phyloP scores from a whole-genome alignment of 2,797 vertebrate genomes.

The Hoplostethus atlanticus region DNA sequence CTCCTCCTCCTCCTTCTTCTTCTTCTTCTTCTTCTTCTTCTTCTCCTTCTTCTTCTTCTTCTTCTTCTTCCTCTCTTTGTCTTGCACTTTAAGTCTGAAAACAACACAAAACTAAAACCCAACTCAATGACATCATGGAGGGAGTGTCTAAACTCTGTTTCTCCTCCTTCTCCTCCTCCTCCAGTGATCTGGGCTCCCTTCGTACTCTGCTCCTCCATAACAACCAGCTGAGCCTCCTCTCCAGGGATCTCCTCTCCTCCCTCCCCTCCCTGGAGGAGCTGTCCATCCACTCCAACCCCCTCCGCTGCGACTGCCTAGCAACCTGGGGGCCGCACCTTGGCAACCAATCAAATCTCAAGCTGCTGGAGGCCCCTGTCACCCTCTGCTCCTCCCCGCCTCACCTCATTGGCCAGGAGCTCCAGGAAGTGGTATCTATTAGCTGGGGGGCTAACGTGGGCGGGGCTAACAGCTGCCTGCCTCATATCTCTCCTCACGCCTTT shows the following conservation, averaged over 20 bases:
- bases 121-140: not conserved
- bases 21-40: not conserved
- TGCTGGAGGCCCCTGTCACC: conserved; percentile 84
- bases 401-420: conserved; percentile 79
- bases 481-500: conserved; percentile 81
- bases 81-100: too few relatives aligned
- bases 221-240: conserved; percentile 84
- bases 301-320: conserved; percentile 87
- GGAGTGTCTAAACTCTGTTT: not conserved
- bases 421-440: conserved; percentile 76
- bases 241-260: conserved; percentile 59
- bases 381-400: conserved; percentile 82
- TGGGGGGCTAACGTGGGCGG: conserved; percentile 65
- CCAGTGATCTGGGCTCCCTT: conserved; percentile 76
- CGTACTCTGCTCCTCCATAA: conserved; percentile 84
- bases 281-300: conserved; percentile 85
- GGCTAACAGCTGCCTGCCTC: conserved; percentile 82
- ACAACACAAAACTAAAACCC: too few relatives aligned
- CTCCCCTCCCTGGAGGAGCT: conserved; percentile 83
- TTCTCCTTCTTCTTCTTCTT: not conserved
- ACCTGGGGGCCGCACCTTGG: conserved; percentile 83
- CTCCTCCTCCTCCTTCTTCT: too few relatives aligned
- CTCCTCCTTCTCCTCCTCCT: accelerated
- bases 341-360: conserved; percentile 79
- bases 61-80: not conserved